Evolutionary conservation across 2,797 vertebrate species (phyloP).

Genomic region (Heterohyrax brucei): DNA sequence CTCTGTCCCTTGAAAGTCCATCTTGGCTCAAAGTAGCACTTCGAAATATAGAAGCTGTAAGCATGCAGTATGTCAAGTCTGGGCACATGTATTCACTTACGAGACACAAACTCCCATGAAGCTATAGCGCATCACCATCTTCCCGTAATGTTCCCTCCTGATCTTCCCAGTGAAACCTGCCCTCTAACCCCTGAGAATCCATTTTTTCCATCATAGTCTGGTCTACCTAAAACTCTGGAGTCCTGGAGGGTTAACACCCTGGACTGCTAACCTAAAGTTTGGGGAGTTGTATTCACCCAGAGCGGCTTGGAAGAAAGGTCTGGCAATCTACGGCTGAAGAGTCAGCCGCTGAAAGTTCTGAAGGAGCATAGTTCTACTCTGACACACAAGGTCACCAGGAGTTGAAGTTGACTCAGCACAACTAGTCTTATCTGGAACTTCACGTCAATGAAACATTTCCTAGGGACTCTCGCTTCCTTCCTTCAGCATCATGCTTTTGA

Average conservation of each 20-base stretch:
- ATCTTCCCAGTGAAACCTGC: neutral
- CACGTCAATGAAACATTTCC: accelerated
- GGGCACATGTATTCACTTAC: neutral
- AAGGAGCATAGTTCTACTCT: neutral
- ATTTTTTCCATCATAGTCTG: neutral
- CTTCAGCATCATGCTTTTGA: neutral
- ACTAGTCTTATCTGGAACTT: neutral
- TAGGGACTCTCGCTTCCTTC: neutral
- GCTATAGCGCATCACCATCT: neutral
- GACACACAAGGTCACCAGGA: neutral
- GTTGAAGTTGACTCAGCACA: neutral
- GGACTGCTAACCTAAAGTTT: neutral
- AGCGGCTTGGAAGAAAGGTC: neutral
- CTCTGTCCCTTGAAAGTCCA: neutral
- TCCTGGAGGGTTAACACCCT: no score
- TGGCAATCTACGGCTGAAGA: neutral
- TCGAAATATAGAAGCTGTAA: neutral
- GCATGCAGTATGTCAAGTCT: neutral
- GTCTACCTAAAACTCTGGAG: no score
- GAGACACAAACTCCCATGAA: neutral
- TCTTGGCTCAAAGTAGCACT: neutral
- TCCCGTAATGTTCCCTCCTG: neutral
- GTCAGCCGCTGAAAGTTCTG: neutral
- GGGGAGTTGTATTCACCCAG: no score
- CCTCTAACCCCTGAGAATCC: neutral